Evolutionary conservation across 92 coral and sea anemone genomes (phyloP).

Genomic region (Desmophyllum pertusum): DNA sequence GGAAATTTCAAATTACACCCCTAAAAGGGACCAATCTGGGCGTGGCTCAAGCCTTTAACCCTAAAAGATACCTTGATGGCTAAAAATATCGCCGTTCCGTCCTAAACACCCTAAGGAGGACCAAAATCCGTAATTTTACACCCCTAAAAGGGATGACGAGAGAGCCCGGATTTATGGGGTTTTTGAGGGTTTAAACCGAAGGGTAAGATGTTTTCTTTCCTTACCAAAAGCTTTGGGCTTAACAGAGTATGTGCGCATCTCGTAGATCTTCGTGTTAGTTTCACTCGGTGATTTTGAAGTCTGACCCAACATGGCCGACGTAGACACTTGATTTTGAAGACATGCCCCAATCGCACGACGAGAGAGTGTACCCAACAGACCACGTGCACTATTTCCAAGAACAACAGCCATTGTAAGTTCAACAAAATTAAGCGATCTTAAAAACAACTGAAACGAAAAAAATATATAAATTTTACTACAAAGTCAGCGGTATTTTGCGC

Average conservation of each 20-base stretch:
- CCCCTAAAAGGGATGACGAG: no score
- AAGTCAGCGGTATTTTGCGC: slow-evolving; percentile 1
- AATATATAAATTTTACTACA: no score
- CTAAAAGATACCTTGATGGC: no score
- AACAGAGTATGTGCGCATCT: slow-evolving; percentile 77
- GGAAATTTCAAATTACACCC: no score
- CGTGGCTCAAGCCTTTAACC: no score
- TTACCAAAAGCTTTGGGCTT: slow-evolving; percentile 86
- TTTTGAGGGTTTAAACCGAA: neutral
- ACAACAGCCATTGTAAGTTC: slow-evolving; percentile 12
- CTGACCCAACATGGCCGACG: slow-evolving; percentile 35
- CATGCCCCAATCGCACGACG: slow-evolving; percentile 1
- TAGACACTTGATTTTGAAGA: slow-evolving; percentile 6
- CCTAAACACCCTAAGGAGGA: no score
- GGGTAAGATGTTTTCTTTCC: slow-evolving; percentile 3
- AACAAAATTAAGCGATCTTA: neutral
- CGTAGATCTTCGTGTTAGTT: slow-evolving; percentile 65
- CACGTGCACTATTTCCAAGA: neutral
- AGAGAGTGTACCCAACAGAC: neutral
- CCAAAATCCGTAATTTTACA: no score
- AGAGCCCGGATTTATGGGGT: no score
- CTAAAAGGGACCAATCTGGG: no score
- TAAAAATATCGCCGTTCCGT: no score
- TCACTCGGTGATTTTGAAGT: slow-evolving; percentile 21
- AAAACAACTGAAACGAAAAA: neutral